Conservation (phyloP, 2,888 invertebrate genomes). For the Clusia tigrina region DNA sequence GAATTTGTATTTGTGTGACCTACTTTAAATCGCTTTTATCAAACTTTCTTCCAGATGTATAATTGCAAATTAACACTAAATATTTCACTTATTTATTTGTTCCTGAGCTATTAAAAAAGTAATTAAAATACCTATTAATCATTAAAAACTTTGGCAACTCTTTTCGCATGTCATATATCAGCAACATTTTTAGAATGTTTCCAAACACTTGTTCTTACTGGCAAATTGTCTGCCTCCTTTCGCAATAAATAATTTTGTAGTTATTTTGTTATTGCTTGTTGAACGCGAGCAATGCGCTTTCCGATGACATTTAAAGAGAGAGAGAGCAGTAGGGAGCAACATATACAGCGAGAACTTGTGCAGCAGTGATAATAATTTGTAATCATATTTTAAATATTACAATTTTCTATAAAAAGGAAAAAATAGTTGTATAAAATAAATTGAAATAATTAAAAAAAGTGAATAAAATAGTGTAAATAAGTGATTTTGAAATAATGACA, state of each 20-base stretch:
- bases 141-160: no score
- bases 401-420: not conserved
- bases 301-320: not conserved
- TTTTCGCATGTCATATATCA: no score
- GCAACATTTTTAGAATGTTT: no score
- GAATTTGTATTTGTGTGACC: no score
- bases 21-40: no score
- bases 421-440: not conserved
- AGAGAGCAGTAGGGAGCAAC: not conserved
- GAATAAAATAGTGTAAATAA: conserved; percentile 10
- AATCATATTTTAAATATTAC: not conserved
- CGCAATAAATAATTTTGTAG: not conserved
- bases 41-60: no score
- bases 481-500: conserved; percentile 65
- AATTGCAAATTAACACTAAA: no score
- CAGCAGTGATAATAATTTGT: not conserved
- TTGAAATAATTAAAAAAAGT: conserved; percentile 16
- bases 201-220: not conserved
- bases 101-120: no score
- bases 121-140: no score
- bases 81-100: no score
- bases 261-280: not conserved
- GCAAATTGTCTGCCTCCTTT: not conserved
- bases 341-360: no score
- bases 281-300: no score